Conservation (phyloP, 2,113 vertebrate species). For the Suncus etruscus region DNA sequence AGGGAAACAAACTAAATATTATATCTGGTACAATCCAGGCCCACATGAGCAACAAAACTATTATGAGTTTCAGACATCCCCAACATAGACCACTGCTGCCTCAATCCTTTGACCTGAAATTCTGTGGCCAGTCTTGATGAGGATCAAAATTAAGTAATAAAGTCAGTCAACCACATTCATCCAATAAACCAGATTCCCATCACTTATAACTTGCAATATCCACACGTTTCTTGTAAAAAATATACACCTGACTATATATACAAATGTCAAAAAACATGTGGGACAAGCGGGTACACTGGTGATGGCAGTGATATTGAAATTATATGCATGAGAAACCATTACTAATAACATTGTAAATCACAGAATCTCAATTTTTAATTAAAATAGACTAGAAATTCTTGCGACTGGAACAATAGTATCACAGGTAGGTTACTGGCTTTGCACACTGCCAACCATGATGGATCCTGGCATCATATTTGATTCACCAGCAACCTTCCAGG, state of each 20-base stretch:
- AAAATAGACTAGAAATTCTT: no score
- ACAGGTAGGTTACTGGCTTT: no score
- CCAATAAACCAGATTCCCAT: not conserved
- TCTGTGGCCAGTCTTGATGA: slow-evolving; percentile 11
- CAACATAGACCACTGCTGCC: not conserved
- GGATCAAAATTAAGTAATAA: slow-evolving; percentile 19
- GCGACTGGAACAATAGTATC: no score
- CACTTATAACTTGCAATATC: not conserved
- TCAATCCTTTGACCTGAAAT: slow-evolving; percentile 9
- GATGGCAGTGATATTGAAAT: no score
- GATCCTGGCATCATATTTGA: no score
- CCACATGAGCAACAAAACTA: slow-evolving; percentile 4
- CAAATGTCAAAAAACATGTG: not conserved
- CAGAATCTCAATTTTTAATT: no score
- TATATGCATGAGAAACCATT: no score
- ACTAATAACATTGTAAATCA: no score
- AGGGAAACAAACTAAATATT: not conserved
- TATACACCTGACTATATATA: not conserved
- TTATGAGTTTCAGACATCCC: not conserved
- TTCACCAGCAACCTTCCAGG: no score
- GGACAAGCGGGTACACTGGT: no score
- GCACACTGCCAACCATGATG: no score
- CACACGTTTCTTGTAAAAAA: slow-evolving; percentile 36
- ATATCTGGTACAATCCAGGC: not conserved
- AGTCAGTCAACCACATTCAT: not conserved